Percentiles rank a stretch among this genome's conserved stretches.
These are phyloP conservation scores for Drosophila limbata DNA, from an alignment of 2,888 invertebrate species.

Conservation along the genomic window DNA sequence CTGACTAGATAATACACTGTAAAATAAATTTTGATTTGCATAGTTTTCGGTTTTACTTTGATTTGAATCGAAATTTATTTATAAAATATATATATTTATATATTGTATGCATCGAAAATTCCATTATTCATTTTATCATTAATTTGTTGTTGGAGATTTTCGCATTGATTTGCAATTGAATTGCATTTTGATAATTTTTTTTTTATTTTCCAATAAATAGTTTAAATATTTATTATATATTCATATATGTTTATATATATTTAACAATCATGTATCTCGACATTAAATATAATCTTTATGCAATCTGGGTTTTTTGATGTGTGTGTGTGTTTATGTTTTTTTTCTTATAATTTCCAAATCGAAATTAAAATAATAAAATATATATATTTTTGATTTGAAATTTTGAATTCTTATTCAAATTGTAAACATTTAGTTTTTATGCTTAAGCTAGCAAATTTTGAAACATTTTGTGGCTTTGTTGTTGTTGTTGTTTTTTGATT, in stretches of 20 bases:
- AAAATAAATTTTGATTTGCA: slow-evolving; percentile 17
- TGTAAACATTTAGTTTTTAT: slow-evolving; percentile 58
- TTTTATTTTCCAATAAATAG: slow-evolving; percentile 27
- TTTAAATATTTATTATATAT: slow-evolving; percentile 17
- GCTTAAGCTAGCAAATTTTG: slow-evolving; percentile 60
- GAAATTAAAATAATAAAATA: slow-evolving; percentile 24
- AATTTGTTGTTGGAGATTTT: slow-evolving; percentile 24
- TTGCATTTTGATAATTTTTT: slow-evolving; percentile 44
- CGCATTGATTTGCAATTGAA: slow-evolving; percentile 33
- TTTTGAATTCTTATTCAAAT: slow-evolving; percentile 42
- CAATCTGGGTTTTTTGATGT: slow-evolving; percentile 21
- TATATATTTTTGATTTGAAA: slow-evolving; percentile 1
- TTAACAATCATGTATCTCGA: slow-evolving; percentile 44
- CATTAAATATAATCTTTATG: slow-evolving; percentile 45
- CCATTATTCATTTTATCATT: slow-evolving; percentile 6
- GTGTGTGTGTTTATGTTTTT: neutral
- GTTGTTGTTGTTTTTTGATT: slow-evolving; percentile 24
- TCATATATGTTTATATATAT: slow-evolving; percentile 20
- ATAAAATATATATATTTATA: slow-evolving; percentile 25
- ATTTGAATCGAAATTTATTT: slow-evolving; percentile 15
- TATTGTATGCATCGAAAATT: slow-evolving; percentile 16
- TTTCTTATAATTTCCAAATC: slow-evolving; percentile 21
- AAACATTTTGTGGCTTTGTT: slow-evolving; percentile 42
- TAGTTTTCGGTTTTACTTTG: slow-evolving; percentile 1
- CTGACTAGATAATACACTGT: slow-evolving; percentile 36